These are phyloP conservation scores for Brachyistius frenatus DNA, from an alignment of 2,113 vertebrate genomes.

Conservation along the genomic window DNA sequence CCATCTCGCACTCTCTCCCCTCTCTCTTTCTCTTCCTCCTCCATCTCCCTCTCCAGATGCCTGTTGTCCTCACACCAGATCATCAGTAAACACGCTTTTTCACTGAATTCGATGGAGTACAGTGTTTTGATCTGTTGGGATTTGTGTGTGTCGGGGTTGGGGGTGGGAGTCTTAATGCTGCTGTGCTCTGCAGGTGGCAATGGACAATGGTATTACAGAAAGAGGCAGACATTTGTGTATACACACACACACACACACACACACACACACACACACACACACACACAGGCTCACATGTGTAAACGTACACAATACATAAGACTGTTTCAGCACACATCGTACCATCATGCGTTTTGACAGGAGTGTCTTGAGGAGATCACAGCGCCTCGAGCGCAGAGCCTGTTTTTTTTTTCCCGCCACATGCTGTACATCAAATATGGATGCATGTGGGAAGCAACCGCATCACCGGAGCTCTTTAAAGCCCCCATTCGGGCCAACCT, in stretches of 20 bases:
- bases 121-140: constrained; percentile 73
- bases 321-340: constrained; percentile 10
- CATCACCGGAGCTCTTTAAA: constrained; percentile 59
- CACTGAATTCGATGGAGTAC: constrained; percentile 75
- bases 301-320: constrained; percentile 41
- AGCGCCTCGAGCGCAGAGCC: constrained; percentile 42
- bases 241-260: not conserved
- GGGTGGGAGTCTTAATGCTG: constrained; percentile 24
- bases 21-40: constrained; percentile 37
- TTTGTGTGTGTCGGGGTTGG: constrained; percentile 33
- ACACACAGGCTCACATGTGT: not conserved
- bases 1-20: constrained; percentile 36
- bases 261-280: not conserved
- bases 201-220: constrained; percentile 64
- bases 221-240: constrained; percentile 30
- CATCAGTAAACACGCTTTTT: constrained; percentile 77
- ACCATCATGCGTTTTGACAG: constrained; percentile 56
- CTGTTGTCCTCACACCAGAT: constrained; percentile 70
- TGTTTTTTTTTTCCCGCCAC: constrained; percentile 53
- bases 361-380: constrained; percentile 62
- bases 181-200: constrained; percentile 72
- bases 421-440: constrained; percentile 69
- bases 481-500: constrained; percentile 31
- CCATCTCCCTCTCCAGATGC: constrained; percentile 46
- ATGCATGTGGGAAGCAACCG: constrained; percentile 64